Evolutionary conservation across 2,888 invertebrate species (phyloP), one percentile per base, ranked within the genome.

Genomic region (Gymnosoma rotundatum): DNA sequence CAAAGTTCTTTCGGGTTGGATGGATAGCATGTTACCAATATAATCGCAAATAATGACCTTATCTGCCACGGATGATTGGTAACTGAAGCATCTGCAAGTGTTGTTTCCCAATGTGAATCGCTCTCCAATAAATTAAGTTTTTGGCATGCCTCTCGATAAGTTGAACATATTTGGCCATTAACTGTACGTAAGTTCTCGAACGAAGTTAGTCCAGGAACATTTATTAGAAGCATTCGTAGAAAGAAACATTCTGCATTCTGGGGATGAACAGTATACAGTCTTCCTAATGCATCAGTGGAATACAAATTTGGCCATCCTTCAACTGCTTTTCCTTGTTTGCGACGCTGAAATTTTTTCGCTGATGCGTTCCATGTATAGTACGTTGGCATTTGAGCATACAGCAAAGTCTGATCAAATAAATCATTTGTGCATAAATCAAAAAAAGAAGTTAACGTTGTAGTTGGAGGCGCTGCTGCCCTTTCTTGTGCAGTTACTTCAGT

Each of bases 91-190:
- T 76, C 72, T 38, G 12, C 38, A 38, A 38, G 38, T 38, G 38
- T 38, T 38, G 38, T 38, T 38, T 38, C 38, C 38, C 73, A 80
- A 38, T 80, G 66, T 20, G 66, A 54, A 61, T 80, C 73, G 61
- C 73, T 78, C 42, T 70, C 78, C 16, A 83, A 56, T 16, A 76
- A 63, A 45, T 72, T 45, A 7, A 72, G 56, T 60, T 66, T 12
- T 52, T 78, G 50, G 54, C 75, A 70, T 64, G 75, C 81, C 9
- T 58, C 69, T 32, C 81, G 64, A 67, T 67, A 81, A 38, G 75
- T 61, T 18, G 16, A 16, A 36, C 25, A 66, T 52, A 80, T 42
- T 32, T 21, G 36, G 10, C 81, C 69, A 61, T 72, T 32, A 20
- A 66, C 78, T 50, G 67, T 78, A 14, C 69, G 32, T 21, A 67